These are phyloP conservation scores for Gymnogyps californianus DNA, from an alignment of 2,113 vertebrate species.

Conservation along the genomic window DNA sequence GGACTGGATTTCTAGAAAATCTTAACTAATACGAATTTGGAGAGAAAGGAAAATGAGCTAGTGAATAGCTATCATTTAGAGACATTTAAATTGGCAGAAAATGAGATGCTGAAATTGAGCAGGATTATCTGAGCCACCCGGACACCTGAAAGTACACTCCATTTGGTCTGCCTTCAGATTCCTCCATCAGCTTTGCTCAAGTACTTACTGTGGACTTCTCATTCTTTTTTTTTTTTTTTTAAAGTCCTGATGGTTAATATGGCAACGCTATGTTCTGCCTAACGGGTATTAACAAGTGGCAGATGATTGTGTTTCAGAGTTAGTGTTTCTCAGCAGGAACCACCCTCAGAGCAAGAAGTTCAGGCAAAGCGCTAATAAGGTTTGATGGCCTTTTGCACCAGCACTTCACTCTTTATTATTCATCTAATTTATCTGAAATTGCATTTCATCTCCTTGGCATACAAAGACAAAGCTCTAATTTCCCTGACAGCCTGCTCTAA, in stretches of 20 bases:
- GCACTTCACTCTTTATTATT: constrained; percentile 40
- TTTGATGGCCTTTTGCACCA: constrained; percentile 5
- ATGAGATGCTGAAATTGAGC: background rate
- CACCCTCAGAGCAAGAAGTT: background rate
- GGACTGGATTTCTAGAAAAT: background rate
- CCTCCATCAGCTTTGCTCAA: background rate
- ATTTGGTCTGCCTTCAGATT: background rate
- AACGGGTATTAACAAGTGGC: background rate
- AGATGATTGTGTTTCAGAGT: background rate
- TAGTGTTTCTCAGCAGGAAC: background rate
- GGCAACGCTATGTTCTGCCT: background rate
- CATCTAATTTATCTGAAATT: constrained; percentile 41
- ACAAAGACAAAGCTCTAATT: constrained; percentile 8
- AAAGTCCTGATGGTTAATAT: background rate
- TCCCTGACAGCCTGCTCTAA: background rate
- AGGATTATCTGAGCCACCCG: background rate
- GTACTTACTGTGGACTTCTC: background rate
- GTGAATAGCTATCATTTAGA: background rate
- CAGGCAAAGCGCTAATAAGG: background rate
- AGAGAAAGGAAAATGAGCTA: background rate
- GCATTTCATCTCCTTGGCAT: constrained; percentile 4
- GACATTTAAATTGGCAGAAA: background rate
- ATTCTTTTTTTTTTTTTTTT: background rate
- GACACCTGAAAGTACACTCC: background rate
- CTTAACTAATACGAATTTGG: background rate